Percentiles rank a stretch among this genome's conserved stretches.
Conservation (phyloP, 2,113 vertebrate species). For the Nipponia nippon region DNA sequence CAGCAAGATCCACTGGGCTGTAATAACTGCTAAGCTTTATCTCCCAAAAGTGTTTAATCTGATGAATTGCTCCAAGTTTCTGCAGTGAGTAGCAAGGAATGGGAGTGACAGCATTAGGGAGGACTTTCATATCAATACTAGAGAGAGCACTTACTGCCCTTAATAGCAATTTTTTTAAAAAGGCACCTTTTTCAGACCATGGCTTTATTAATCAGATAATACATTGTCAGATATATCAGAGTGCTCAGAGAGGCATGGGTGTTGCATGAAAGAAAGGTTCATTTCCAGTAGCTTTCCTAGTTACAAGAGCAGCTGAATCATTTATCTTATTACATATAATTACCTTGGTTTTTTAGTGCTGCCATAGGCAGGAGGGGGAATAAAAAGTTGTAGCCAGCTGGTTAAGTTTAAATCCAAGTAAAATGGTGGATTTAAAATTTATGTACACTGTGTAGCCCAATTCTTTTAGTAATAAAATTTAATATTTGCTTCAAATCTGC, state of each 20-base stretch:
- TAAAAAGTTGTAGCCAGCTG: background rate
- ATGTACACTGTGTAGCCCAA: background rate
- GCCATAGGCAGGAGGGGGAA: background rate
- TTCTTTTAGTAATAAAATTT: background rate
- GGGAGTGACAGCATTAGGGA: background rate
- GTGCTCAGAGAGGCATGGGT: background rate
- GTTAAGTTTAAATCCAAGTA: background rate
- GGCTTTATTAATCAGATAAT: background rate
- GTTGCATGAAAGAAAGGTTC: background rate
- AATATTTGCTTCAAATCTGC: background rate
- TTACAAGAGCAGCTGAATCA: background rate
- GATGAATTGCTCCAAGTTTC: background rate
- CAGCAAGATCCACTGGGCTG: background rate
- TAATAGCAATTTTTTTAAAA: background rate
- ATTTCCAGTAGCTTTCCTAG: background rate
- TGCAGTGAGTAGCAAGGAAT: background rate
- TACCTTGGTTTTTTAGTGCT: background rate
- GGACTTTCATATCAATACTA: background rate
- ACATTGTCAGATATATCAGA: background rate
- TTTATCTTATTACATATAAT: background rate
- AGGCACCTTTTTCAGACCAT: background rate
- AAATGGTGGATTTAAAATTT: background rate
- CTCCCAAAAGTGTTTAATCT: background rate
- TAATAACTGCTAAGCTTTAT: background rate
- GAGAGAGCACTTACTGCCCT: background rate